Evolutionary conservation across 2,797 vertebrate species (phyloP), one percentile per base, ranked within the genome.

Genomic region (Picus viridis): DNA sequence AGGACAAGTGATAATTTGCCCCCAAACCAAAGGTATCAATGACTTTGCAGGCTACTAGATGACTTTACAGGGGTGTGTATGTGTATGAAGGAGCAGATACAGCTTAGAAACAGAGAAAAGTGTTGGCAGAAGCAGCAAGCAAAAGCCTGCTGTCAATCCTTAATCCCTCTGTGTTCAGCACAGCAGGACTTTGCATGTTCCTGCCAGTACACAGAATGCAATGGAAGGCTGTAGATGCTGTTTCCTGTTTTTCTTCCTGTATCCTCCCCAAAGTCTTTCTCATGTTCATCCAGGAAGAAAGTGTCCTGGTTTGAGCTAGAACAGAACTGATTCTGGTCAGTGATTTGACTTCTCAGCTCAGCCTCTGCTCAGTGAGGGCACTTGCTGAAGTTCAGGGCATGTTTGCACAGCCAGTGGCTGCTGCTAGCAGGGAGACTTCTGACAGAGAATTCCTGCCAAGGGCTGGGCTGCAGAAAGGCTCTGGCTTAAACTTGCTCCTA

Each of bases 41-140:
- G 72, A 10, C 29, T 76, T 93, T 67, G 8, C 8, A 5, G 54
- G 43, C 14, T 53, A 9, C 16, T 57, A 26, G 11, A 39, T 76
- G 84, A 67, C 51, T 0, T 47, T 16, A 43, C 8, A 5, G 10
- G 17, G 10, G 11, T 4, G 20, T 15, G 9, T 43, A 16, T n/a
- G 27, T 45, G 6, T 26, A 67, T 70, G 16, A n/a, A 76, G 61
- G n/a, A 76, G 23, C 16, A 91, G 67, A 22, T 30, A 12, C 3
- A 41, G 30, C 32, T 85, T 57, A 73, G 29, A 79, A 87, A 79
- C 15, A 68, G 17, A 69, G 51, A 70, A 63, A 49, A 85, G 53
- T 1, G 3, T 9, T 29, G 75, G 39, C 59, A 75, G 36, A 61
- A 83, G 24, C 56, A 61, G 20, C 0, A 0, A 14, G 22, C 16